Evolutionary conservation across 2,797 vertebrate species (phyloP).

Genomic region (Malurus leucopterus): DNA sequence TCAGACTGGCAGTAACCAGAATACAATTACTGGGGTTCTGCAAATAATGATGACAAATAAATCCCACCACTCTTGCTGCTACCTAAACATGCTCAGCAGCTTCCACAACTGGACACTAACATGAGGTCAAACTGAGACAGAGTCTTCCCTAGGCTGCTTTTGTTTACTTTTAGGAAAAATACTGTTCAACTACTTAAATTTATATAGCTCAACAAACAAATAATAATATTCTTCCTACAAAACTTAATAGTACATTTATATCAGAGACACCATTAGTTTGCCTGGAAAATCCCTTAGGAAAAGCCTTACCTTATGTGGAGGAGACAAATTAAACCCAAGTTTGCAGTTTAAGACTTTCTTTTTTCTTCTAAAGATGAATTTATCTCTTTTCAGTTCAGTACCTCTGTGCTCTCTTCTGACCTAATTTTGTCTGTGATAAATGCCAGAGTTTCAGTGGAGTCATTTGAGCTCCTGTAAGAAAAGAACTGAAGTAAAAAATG

Average conservation of each 20-base stretch:
- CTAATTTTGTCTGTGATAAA: slow-evolving; percentile 61
- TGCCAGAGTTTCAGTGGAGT: slow-evolving; percentile 56
- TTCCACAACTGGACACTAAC: fast-evolving
- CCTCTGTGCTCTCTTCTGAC: slow-evolving; percentile 48
- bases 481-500: slow-evolving; percentile 57
- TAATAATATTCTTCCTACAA: not conserved
- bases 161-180: not conserved
- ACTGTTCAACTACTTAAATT: not conserved
- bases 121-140: not conserved
- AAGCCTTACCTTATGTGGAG: slow-evolving; percentile 29
- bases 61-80: not conserved
- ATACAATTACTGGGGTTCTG: not conserved
- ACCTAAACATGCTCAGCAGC: not conserved
- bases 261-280: not conserved
- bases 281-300: slow-evolving; percentile 9
- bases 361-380: slow-evolving; percentile 31
- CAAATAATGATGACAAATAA: not conserved
- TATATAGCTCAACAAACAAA: not conserved
- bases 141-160: not conserved
- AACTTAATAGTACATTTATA: not conserved
- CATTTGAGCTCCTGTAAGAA: slow-evolving; percentile 56
- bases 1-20: not conserved
- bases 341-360: not conserved
- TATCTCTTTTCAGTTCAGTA: slow-evolving; percentile 38
- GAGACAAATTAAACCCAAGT: slow-evolving; percentile 29